A percentile compares a stretch with the other conserved stretches of the same genome.
Conservation (phyloP, 2,113 vertebrate genomes). For the Thalassarche chlororhynchos region DNA sequence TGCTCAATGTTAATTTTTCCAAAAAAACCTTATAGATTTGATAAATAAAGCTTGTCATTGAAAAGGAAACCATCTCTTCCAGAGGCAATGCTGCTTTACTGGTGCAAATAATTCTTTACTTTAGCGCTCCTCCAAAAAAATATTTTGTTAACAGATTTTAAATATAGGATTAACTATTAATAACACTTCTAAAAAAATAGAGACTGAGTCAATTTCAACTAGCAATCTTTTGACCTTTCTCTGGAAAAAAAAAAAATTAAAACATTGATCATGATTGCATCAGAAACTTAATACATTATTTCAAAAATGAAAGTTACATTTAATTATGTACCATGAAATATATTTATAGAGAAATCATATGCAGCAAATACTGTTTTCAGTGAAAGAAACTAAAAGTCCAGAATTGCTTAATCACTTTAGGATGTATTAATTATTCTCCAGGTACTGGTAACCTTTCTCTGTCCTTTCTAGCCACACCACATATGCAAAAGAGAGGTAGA, state of each 20-base stretch:
- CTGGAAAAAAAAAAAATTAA: background rate
- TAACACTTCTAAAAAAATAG: background rate
- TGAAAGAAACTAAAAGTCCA: background rate
- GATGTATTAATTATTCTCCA: background rate
- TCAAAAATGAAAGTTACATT: background rate
- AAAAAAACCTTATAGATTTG: background rate
- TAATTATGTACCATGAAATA: background rate
- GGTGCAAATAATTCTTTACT: background rate
- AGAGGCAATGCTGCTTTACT: background rate
- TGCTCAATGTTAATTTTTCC: background rate
- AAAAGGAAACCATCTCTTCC: background rate
- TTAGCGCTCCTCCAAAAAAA: background rate
- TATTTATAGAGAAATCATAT: background rate
- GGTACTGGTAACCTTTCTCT: background rate
- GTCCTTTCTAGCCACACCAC: background rate
- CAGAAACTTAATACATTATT: background rate
- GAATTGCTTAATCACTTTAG: background rate
- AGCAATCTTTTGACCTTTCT: background rate
- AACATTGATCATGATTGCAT: background rate
- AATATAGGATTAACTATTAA: background rate
- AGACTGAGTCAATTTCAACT: background rate
- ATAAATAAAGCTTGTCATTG: background rate
- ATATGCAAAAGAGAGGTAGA: background rate
- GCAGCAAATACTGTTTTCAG: background rate
- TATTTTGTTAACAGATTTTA: background rate